Base-by-base conservation (phyloP, 2,888 invertebrate species). In the Caenorhabditis zanzibari region DNA sequence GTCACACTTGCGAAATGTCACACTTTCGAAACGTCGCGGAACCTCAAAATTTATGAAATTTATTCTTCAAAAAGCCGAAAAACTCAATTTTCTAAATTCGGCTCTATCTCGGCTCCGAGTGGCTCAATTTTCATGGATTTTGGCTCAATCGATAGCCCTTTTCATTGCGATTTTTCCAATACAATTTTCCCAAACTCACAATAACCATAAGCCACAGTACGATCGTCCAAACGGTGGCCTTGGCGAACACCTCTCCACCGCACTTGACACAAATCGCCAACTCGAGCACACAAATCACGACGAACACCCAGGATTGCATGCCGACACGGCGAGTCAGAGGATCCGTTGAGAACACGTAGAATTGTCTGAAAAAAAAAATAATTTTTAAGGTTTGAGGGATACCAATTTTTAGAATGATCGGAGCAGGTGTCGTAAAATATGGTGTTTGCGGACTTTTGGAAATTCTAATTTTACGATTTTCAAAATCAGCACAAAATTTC, bases 251-350 rank as follows among this genome's bases (percentile, higher is more conserved):
- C 12, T 84, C 66, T 26, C 89, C 86, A 24, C 92, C 91, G 77
- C 90, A 90, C 56, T 92, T 92, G 44, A 92, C 84, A 75, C 92
- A 92, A 63, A 90, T 88, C 0, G 92, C 89, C 7, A 90, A 84
- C 77, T 92, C 92, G 16, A 92, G 84, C 14, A 89, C 86, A 54
- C 88, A 88, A 22, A 92, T 85, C 12, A 85, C 98, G 89, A 97
- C 93, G 93, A 97, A 98, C 12, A 99, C 97, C 98, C 98, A 99
- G 93, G 97, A 97, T 93, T 99, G 99, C 26, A 98, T 98, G 54
- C 99, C 99, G 24, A 99, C 96, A 92, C 99, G 94, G 93, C 97
- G 97, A 93, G 98, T 98, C 75, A 96, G 95, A 2, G 98, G 96
- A 93, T 99, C 98, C 38, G 98, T 98, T 73, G 96, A 96, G 93